Base-by-base conservation (phyloP, 2,797 vertebrate genomes). In the Denticeps clupeoides region DNA sequence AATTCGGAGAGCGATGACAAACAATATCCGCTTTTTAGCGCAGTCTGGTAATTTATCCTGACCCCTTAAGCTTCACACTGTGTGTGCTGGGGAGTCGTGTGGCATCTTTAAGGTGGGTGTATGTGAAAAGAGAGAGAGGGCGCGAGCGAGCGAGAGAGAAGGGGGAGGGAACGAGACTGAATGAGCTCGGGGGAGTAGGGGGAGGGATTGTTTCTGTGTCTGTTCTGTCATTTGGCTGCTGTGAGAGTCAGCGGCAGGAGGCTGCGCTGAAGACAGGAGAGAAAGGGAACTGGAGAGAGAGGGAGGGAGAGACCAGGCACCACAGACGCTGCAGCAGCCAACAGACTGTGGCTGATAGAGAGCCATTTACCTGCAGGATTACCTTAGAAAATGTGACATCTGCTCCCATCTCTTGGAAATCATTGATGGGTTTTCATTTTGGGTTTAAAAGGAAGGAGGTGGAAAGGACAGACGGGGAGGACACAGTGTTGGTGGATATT, bases 141-240 rank as follows among this genome's bases (percentile, higher is more conserved):
- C 48, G 32, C 18, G 32, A 48, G 23, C n/a, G 43, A 46, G 50
- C 46, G 47, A 8, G 56, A 68, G 67, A 66, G 67, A 53, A 56
- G 70, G 68, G 60, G 28, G 65, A 77, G 73, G 49, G 53, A 71
- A 51, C 40, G 59, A 72, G 58, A 47, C 19, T 16, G 66, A 69
- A 64, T 55, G 54, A 58, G 53, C 12, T 29, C 21, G 21, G 46
- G 41, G 55, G 53, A 46, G 64, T 12, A 35, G 51, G 47, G 48
- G 48, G 57, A 51, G 70, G 40, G 57, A 63, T 57, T 50, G 64
- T 60, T 68, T 61, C 62, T 75, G 77, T 58, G 58, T 73, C 75
- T 76, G 65, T 73, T 54, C 77, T 87, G 77, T 83, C 88, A 87
- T 87, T 85, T 70, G 75, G 80, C 82, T 82, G 78, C 73, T 66